phyloP scores from a whole-genome alignment of 2,888 invertebrate genomes.

The Oeneis ivallda region DNA sequence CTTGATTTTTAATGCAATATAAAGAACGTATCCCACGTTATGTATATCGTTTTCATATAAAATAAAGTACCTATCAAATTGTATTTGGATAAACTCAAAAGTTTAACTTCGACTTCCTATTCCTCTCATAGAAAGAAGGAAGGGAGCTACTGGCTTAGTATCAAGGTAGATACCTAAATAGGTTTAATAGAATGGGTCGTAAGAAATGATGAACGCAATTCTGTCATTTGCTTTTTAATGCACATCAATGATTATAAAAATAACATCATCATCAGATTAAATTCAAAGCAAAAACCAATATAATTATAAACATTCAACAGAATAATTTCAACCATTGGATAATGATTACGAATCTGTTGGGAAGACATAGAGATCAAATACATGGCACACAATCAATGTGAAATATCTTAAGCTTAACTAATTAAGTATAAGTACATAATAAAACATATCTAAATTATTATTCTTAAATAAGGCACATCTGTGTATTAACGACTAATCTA shows the following conservation, averaged over 20 bases:
- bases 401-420: conserved; percentile 29
- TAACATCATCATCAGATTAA: not conserved
- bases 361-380: conserved; percentile 77
- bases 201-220: not conserved
- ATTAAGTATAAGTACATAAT: conserved; percentile 1
- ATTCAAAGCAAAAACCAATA: not conserved
- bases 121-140: no score
- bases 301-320: conserved; percentile 30
- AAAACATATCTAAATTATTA: conserved; percentile 26
- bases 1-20: no score
- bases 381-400: conserved; percentile 51
- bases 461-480: conserved; percentile 52
- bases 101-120: no score
- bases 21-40: no score
- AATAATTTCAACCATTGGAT: conserved; percentile 27
- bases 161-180: not conserved
- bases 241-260: not conserved
- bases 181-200: not conserved
- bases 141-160: no score
- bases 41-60: no score
- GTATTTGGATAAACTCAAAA: no score
- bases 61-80: no score
- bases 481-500: conserved; percentile 41
- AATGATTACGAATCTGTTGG: conserved; percentile 43
- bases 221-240: not conserved